Conservation (phyloP, 2,797 vertebrate species). For the Tadarida brasiliensis region DNA sequence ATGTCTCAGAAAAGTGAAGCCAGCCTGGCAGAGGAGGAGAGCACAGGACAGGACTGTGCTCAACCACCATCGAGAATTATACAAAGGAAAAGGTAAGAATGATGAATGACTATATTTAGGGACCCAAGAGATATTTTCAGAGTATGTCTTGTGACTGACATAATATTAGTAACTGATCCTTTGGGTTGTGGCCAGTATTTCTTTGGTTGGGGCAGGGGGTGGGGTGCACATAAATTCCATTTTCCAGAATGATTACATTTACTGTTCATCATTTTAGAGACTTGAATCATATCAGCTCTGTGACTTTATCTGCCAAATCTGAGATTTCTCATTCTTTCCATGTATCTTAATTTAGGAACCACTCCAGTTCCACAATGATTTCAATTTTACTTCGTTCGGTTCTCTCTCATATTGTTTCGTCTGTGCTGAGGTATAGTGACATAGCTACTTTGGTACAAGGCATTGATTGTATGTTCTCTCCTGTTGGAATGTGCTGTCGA, state of each 20-base stretch:
- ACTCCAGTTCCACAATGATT: background rate
- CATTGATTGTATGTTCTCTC: conserved; percentile 5
- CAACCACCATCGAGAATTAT: conserved; percentile 14
- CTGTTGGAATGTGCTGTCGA: background rate
- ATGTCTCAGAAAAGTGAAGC: background rate
- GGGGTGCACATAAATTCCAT: background rate
- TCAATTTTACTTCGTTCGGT: background rate
- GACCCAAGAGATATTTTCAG: conserved; percentile 41
- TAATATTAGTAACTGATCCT: conserved; percentile 3
- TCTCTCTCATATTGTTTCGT: background rate
- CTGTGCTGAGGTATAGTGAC: background rate
- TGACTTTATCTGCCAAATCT: background rate
- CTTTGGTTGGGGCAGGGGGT: background rate
- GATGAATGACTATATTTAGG: background rate
- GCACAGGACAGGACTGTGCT: background rate
- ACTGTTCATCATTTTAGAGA: background rate
- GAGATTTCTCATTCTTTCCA: conserved; percentile 38
- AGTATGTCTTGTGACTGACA: background rate
- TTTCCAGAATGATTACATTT: conserved; percentile 26
- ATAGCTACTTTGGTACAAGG: background rate
- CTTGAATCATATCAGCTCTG: background rate
- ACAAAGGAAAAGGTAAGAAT: background rate
- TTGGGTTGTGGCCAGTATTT: background rate
- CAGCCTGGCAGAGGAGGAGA: background rate
- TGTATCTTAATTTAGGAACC: background rate